Evolutionary conservation across 2,113 vertebrate genomes (phyloP).

Genomic region (Ptilorrhoa leucosticta): DNA sequence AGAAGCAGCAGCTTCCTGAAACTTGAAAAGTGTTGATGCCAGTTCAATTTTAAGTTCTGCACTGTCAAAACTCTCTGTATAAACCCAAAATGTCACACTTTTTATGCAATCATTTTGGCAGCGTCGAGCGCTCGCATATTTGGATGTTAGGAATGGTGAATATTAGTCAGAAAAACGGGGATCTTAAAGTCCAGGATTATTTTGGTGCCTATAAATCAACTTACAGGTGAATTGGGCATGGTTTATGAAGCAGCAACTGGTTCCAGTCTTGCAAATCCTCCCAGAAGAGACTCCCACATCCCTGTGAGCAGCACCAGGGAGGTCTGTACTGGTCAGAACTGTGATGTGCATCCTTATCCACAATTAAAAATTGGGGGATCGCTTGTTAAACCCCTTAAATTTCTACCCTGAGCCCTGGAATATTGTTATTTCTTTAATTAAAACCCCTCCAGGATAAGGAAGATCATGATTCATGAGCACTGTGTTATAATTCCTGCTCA

Average conservation of each 20-base stretch:
- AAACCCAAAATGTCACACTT: not conserved
- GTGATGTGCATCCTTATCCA: rapidly evolving
- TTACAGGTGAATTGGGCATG: not conserved
- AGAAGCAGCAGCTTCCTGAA: not conserved
- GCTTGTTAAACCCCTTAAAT: not conserved
- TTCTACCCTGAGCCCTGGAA: not conserved
- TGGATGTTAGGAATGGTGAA: not conserved
- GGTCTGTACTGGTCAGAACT: not conserved
- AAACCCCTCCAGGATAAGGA: not conserved
- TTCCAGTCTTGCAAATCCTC: not conserved
- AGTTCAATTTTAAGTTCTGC: not conserved
- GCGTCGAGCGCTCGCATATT: not conserved
- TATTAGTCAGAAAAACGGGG: not conserved
- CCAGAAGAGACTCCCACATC: not conserved
- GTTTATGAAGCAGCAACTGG: not conserved
- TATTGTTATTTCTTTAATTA: not conserved
- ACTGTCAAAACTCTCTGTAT: not conserved
- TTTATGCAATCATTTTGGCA: not conserved
- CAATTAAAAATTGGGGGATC: not conserved
- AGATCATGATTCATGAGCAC: not conserved
- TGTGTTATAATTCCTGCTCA: not conserved
- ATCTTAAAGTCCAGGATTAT: not conserved
- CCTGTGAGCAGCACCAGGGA: not conserved
- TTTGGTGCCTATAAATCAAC: not conserved
- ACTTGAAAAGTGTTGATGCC: not conserved